phyloP scores from a whole-genome alignment of 1,140 invertebrate species.

The Andricus grossulariae region DNA sequence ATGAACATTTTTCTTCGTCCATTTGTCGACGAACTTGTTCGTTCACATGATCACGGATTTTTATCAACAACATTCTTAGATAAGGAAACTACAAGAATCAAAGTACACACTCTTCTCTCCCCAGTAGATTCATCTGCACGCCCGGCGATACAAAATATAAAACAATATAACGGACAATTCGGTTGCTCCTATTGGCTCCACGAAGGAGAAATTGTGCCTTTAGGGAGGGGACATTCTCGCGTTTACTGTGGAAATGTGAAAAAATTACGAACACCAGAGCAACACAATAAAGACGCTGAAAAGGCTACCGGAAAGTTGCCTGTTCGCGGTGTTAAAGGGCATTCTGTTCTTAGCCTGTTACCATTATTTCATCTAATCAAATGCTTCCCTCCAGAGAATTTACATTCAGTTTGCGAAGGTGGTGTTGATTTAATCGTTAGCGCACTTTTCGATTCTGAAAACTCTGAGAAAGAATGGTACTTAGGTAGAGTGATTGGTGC shows the following conservation, averaged over 20 bases:
- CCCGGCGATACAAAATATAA: no score
- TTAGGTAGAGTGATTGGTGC: conserved; percentile 35
- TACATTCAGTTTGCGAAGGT: conserved; percentile 50
- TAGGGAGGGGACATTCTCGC: neutral
- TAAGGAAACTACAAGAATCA: no score
- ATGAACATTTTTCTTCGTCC: no score
- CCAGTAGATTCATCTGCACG: no score
- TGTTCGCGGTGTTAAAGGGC: conserved; percentile 48
- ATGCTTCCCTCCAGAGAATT: conserved; percentile 54
- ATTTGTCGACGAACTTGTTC: no score
- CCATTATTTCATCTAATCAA: conserved; percentile 49
- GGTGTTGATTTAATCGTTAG: conserved; percentile 43
- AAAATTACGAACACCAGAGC: no score
- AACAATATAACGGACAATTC: no score
- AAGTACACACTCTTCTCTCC: no score
- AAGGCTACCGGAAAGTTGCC: conserved; percentile 1
- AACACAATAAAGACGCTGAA: conserved; percentile 29
- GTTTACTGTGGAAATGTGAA: conserved; percentile 7
- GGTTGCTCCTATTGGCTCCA: no score
- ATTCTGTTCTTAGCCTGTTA: conserved; percentile 44
- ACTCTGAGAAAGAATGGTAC: conserved; percentile 40
- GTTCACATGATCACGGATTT: no score
- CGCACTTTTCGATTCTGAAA: conserved; percentile 43
- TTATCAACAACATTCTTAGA: no score
- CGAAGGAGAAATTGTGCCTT: no score